Evolutionary conservation across 2,797 vertebrate species (phyloP), one percentile per base, ranked within the genome.

Genomic region (Ptychadena robeensis): DNA sequence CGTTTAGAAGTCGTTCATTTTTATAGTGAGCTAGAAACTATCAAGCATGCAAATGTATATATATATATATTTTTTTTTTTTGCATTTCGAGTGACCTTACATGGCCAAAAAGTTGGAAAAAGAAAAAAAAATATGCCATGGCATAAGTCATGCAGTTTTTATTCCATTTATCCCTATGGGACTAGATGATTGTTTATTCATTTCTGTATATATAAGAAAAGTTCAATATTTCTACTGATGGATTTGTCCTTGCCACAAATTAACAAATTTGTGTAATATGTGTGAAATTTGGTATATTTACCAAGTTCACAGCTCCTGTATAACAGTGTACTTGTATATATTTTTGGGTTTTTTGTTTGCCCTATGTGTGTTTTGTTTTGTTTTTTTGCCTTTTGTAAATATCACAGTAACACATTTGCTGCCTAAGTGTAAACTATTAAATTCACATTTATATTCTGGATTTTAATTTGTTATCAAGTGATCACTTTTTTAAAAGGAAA

Each of bases 21-120:
- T 91, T 91, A 88, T 90, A 92, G 92, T 91, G 88, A 91, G 86
- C 89, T 91, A 92, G 89, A 92, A 92, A 91, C 90, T 90, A 96
- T 96, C 94, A 94, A 95, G 96, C 97, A 98, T 98, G 96, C 96
- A 96, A 94, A 95, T 94, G 96, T 93, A 95, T 91, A 90, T 95
- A 89, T 86, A 94, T 94, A 84, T 28, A 83, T 86, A 86, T 94
- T 73, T 93, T 73, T 70, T 90, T 93, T 87, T 48, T 59, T 28
- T 28, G 2, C 10, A 27, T 92, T 89, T 86, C 88, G 88, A 93
- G 93, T 91, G 93, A 94, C 95, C 96, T 92, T 92, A 92, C 88
- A 90, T 93, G 90, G 93, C 93, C 94, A 87, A 95, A 95, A 90
- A 71, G 38, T 34, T 6, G 11, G 25, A 37, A 37, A 27, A 91